Conservation (phyloP, 2,797 vertebrate species). For the Spinus olivaceus region DNA sequence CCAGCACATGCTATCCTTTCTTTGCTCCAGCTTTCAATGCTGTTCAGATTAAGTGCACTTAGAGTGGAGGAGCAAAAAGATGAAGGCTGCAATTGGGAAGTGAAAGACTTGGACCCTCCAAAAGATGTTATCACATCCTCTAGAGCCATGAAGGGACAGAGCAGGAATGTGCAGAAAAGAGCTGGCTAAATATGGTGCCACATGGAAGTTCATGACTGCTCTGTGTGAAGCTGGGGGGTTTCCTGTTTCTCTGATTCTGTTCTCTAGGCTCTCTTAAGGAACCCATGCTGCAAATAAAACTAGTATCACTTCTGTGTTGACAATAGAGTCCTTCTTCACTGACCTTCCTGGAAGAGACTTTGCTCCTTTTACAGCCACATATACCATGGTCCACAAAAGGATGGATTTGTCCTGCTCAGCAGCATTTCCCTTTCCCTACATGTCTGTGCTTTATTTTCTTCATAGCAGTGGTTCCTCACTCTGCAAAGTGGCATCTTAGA, state of each 20-base stretch:
- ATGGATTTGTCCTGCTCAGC: background rate
- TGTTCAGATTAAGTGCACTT: background rate
- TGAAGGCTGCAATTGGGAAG: background rate
- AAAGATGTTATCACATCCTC: background rate
- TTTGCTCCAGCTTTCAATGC: background rate
- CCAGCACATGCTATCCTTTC: background rate
- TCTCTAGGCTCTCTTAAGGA: background rate
- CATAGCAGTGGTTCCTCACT: background rate
- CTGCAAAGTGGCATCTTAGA: background rate
- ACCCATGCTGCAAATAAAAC: background rate
- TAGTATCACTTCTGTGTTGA: background rate
- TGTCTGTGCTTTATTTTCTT: background rate
- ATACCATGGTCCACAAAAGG: background rate
- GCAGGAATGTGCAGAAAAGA: background rate
- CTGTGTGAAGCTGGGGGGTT: background rate
- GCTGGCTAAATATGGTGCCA: background rate
- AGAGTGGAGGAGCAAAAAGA: background rate
- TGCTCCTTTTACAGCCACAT: background rate
- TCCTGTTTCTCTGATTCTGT: background rate
- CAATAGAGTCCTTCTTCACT: background rate
- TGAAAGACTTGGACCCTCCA: background rate
- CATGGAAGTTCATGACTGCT: background rate
- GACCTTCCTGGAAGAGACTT: background rate
- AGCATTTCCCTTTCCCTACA: background rate
- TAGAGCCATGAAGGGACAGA: background rate